phyloP scores from a whole-genome alignment of 1,140 invertebrate genomes.

The Drosophila dunni region DNA sequence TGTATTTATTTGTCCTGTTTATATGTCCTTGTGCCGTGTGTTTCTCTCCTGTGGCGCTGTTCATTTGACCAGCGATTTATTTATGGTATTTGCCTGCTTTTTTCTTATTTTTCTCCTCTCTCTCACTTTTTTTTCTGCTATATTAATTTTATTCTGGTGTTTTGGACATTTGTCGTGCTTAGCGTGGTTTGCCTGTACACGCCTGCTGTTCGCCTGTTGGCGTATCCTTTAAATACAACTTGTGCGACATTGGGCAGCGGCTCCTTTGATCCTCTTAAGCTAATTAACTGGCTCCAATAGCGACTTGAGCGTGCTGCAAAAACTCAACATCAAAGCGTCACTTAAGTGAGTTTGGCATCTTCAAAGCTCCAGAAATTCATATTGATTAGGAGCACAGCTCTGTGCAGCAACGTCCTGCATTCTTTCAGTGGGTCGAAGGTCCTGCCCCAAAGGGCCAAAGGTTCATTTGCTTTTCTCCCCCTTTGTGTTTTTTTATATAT shows the following conservation, averaged over 20 bases:
- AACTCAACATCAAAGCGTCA: slow-evolving; percentile 77
- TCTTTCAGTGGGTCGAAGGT: slow-evolving; percentile 5
- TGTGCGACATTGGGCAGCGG: slow-evolving; percentile 56
- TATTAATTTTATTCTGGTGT: background rate
- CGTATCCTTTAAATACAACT: slow-evolving; percentile 84
- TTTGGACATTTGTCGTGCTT: background rate
- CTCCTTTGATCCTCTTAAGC: slow-evolving; percentile 78
- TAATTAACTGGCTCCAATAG: slow-evolving; percentile 55
- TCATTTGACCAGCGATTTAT: slow-evolving; percentile 78
- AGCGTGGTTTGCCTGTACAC: slow-evolving; percentile 8
- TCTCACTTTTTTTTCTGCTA: background rate
- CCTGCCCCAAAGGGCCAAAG: slow-evolving; percentile 23
- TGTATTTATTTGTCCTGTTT: slow-evolving; percentile 22
- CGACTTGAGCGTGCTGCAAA: slow-evolving; percentile 66
- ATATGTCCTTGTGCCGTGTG: slow-evolving; percentile 22
- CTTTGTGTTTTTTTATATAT: slow-evolving; percentile 27
- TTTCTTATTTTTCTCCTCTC: background rate
- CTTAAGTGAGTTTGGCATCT: slow-evolving; percentile 79
- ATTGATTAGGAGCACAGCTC: slow-evolving; percentile 66
- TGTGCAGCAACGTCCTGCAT: slow-evolving; percentile 37
- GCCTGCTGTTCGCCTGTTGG: slow-evolving; percentile 72
- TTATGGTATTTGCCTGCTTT: slow-evolving; percentile 58
- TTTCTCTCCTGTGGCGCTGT: slow-evolving; percentile 23
- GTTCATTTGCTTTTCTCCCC: slow-evolving; percentile 19
- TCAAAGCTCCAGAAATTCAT: slow-evolving; percentile 84